These are phyloP conservation scores for Bufo bufo DNA, from an alignment of 2,113 vertebrate genomes.

Conservation along the genomic window DNA sequence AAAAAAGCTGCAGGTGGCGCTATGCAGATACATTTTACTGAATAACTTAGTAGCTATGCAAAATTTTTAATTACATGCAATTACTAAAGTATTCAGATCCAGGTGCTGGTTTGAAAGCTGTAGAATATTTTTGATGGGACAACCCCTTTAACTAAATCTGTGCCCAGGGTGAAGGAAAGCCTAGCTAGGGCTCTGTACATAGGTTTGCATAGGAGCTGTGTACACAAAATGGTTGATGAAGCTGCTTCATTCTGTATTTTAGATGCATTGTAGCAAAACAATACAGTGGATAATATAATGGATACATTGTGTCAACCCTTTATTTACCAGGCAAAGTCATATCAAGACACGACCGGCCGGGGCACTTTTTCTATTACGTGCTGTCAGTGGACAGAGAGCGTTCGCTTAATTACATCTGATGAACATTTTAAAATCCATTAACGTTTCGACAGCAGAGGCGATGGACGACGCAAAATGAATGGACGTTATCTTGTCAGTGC, in stretches of 20 bases:
- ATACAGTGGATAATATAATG: background rate
- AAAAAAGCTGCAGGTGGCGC: too few relatives aligned
- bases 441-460: background rate
- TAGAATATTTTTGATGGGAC: too few relatives aligned
- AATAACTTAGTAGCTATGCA: too few relatives aligned
- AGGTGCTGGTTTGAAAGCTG: too few relatives aligned
- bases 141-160: too few relatives aligned
- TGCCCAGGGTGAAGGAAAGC: too few relatives aligned
- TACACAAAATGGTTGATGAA: too few relatives aligned
- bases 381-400: background rate
- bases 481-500: background rate
- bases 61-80: too few relatives aligned
- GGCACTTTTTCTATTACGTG: background rate
- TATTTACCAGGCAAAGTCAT: background rate
- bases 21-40: too few relatives aligned
- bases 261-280: background rate
- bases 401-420: background rate
- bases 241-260: background rate
- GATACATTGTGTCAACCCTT: background rate
- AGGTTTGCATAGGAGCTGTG: too few relatives aligned
- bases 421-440: constrained; percentile 25
- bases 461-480: background rate
- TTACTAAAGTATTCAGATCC: too few relatives aligned
- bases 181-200: too few relatives aligned
- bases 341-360: background rate